Evolutionary conservation across 2,888 invertebrate species (phyloP).

Genomic region (Aleiodes alternator): DNA sequence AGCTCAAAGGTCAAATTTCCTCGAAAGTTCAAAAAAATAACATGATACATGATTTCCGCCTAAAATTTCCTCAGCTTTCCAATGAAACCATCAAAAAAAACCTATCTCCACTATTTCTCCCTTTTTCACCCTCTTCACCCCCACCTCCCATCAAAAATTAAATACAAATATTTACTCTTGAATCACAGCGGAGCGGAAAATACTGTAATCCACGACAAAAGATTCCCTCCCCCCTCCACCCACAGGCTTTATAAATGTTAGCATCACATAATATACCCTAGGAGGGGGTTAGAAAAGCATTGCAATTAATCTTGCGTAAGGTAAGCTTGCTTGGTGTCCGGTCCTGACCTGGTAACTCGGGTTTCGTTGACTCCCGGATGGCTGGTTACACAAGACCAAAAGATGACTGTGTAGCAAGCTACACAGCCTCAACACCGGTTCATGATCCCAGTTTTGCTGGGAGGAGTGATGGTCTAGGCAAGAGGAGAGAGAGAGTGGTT

Average conservation of each 20-base stretch:
- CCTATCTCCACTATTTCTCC: too few relatives aligned
- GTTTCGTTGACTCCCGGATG: constrained; percentile 64
- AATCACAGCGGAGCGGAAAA: not conserved
- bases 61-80: too few relatives aligned
- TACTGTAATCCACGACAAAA: not conserved
- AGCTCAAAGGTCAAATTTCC: too few relatives aligned
- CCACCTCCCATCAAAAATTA: too few relatives aligned
- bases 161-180: too few relatives aligned
- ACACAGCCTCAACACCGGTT: constrained; percentile 13
- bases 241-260: constrained; percentile 12
- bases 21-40: too few relatives aligned
- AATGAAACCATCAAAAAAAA: too few relatives aligned
- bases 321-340: constrained; percentile 46
- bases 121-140: too few relatives aligned
- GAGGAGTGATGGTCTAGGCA: constrained; percentile 30
- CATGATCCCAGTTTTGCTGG: constrained; percentile 28
- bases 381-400: constrained; percentile 46
- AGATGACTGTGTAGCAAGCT: constrained; percentile 44
- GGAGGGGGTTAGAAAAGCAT: constrained; percentile 46
- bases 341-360: constrained; percentile 62
- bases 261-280: not conserved
- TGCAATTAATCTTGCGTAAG: constrained; percentile 59
- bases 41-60: too few relatives aligned
- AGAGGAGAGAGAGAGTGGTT: constrained; percentile 53
- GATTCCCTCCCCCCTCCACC: not conserved